phyloP scores from a whole-genome alignment of 2,113 vertebrate species.

The Abramis brama region DNA sequence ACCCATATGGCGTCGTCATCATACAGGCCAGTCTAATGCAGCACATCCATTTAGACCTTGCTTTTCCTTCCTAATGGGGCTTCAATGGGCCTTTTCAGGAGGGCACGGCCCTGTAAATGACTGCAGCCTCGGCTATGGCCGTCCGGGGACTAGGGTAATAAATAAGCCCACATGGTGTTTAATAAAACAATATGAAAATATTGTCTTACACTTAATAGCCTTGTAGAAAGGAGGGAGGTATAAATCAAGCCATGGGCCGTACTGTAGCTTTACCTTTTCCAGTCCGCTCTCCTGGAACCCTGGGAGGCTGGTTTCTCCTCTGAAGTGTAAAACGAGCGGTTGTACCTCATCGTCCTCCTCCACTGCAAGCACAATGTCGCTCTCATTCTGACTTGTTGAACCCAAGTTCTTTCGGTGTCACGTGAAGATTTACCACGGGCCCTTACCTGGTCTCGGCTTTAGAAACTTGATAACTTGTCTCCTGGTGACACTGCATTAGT shows the following conservation, averaged over 20 bases:
- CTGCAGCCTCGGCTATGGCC: constrained; percentile 15
- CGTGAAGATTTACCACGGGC: constrained; percentile 12
- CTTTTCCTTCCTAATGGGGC: constrained; percentile 28
- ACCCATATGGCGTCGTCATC: not conserved
- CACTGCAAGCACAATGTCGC: constrained; percentile 25
- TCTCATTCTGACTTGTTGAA: constrained; percentile 50
- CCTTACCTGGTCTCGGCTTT: not conserved
- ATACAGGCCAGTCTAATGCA: not conserved
- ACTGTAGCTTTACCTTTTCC: constrained; percentile 49
- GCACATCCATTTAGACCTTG: constrained; percentile 56
- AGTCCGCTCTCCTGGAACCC: constrained; percentile 42
- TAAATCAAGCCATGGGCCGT: constrained; percentile 60
- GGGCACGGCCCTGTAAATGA: constrained; percentile 53
- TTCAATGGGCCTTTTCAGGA: constrained; percentile 67
- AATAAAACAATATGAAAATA: constrained; percentile 73
- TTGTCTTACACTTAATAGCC: constrained; percentile 64
- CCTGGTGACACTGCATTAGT: constrained; percentile 30
- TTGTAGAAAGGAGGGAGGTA: constrained; percentile 56
- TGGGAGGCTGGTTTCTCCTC: constrained; percentile 10
- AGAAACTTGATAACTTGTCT: constrained; percentile 38
- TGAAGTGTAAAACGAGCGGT: constrained; percentile 57
- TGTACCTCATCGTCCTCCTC: constrained; percentile 42
- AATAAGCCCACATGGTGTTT: constrained; percentile 69
- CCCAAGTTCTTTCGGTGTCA: not conserved
- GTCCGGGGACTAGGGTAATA: constrained; percentile 60